Base-by-base conservation (phyloP, 2,888 invertebrate genomes). In the Bombylius discolor region DNA sequence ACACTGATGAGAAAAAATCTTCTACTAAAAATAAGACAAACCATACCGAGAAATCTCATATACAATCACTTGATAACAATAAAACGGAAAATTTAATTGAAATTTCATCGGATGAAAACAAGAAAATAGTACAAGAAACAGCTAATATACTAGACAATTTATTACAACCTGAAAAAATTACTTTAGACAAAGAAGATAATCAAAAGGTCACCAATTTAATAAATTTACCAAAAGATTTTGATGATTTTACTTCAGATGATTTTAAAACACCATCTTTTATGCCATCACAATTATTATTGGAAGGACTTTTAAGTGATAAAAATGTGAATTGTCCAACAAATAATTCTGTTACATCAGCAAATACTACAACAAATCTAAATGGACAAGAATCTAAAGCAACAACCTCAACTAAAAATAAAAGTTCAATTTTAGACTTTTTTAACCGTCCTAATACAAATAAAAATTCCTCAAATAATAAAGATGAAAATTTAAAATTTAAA, bases 241-340 rank as follows among this genome's bases (percentile, higher is more conserved):
- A 57, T 47, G 60, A 60, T 51, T 61, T 61, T 47, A 45, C 55
- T 31, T 56, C 60, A 23, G n/a, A 36, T 13, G 47, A 33, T 12
- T 39, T 52, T 5, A 55, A 59, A 55, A 54, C 59, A 46, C 53
- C 57, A 47, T 59, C 60, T 36, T 78, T 77, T 62, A 71, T 79
- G 74, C 78, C 79, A 39, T 78, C 79, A 7, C 78, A 78, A 59
- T 64, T 79, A 54, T 62, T 79, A 59, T 75, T 78, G 70, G 77
- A 77, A 39, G 61, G 60, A 44, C 31, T 52, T 45, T 45, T 23
- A 42, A 11, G 12, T 42, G 39, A 42, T 11, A 23, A 23, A 23
- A 23, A 23, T 23, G 23, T 23, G 23, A 23, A 23, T 23, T 23
- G 3, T 23, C 23, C 23, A 23, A 23, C 23, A 23, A 23, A 23